Evolutionary conservation across 2,888 invertebrate genomes (phyloP), one percentile per base, ranked within the genome.

Genomic region (Ochropleura plecta): DNA sequence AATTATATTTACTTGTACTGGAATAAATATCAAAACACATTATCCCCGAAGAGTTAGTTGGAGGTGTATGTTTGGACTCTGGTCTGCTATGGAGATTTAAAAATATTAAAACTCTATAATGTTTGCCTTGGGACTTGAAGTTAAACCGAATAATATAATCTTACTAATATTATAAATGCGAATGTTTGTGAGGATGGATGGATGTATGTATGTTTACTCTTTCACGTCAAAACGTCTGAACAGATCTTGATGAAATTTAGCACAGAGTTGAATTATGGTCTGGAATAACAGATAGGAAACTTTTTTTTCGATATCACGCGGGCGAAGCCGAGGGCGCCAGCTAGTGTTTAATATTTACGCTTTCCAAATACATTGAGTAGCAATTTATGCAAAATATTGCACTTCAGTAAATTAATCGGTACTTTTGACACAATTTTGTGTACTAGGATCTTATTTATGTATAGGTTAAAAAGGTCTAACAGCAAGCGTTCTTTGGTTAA

Each of bases 401-500:
- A 16, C 8, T 40, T 40, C 5, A 59, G 1, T 5, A 40, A 5
- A 59, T 57, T 30, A 57, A 16, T 57, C 30, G 30, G 8, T 16
- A 16, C 4, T 4, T 20, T n/a, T 0, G 30, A 30, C 30, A 44
- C 14, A 44, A 44, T 62, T 44, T 44, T 30, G 30, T 30, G 44
- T 42, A 5, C 12, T 69, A 40, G n/a, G n/a, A 55, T 12, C 9
- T 62, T 12, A 44, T 44, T 44, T 20, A 60, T 60, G 1, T 49
- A 18, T 55, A 69, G 40, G 49, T 40, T 49, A 42, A 14, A 40
- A 65, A 60, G 44, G 40, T 66, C 40, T 3, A 67, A 51, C 63
- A 44, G 63, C 68, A 40, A 73, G 5, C 48, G 42, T 42, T 53
- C 14, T 49, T 30, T 49, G 53, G 59, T 20, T 18, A 67, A 75